Evolutionary conservation across 2,888 invertebrate species (phyloP), one percentile per base, ranked within the genome.

Genomic region (Lepidonotus clava): DNA sequence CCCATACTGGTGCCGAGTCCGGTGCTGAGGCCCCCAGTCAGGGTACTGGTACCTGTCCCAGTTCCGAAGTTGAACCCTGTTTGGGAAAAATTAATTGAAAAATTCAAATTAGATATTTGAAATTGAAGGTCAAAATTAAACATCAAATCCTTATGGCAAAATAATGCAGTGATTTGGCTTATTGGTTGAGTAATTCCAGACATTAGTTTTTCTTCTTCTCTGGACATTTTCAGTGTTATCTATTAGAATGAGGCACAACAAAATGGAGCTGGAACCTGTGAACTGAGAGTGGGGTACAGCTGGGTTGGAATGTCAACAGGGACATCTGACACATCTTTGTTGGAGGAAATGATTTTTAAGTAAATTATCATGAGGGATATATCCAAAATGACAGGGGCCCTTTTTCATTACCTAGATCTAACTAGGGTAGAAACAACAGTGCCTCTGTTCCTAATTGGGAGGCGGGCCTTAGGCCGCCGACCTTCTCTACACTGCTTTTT

Each of bases 1-100:
- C 21, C 5, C 8, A 32, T 41, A 41, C 86, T 41, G 34, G 86
- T 38, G 32, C 87, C 87, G n/a, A 86, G 80, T n/a, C 83, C 86
- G 18, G 83, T 87, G 24, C 53, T 46, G 6, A 80, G 41, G 4
- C 46, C 46, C 11, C 41, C 80, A 41, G 46, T 80, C 28, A 80
- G 11, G 11, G 46, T 46, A 18, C 18, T 51, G 5, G 46, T 80
- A 11, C 46, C 51, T n/a, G 76, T 34, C n/a, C 71, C 40, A 40
- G 71, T 40, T 51, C 86, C 86, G 40, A 86, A 83, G 41, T 53
- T 67, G 67, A 83, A 83, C 2, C 67, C 84, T 77, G 66, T 34
- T 51, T 21, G 51, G 14, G 21, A 51, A 51, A 21, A 14, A 41
- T 14, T 41, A 24, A 41, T 0, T 14, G 71, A 21, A 71, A 71